Evolutionary conservation across 1,140 invertebrate genomes (phyloP).

Genomic region (Drosophila parvula): DNA sequence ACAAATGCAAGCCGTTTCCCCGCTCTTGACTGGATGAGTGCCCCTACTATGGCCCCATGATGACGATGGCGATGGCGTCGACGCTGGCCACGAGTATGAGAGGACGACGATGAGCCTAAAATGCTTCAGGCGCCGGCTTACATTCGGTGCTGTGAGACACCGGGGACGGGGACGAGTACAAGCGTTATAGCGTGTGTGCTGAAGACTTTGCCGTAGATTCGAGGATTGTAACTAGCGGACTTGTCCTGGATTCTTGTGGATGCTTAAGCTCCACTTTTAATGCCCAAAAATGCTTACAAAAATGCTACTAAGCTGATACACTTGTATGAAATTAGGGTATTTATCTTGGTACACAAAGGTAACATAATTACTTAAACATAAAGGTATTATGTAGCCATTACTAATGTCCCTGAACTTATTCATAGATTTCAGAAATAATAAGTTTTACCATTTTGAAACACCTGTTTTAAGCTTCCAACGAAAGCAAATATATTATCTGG

Average conservation of each 20-base stretch:
- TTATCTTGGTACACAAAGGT: background rate
- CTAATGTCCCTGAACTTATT: background rate
- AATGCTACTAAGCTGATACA: slow-evolving; percentile 9
- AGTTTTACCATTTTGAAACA: background rate
- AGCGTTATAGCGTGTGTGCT: background rate
- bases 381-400: background rate
- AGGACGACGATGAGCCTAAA: slow-evolving; percentile 40
- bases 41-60: slow-evolving; percentile 29
- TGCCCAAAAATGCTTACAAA: slow-evolving; percentile 25
- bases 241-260: slow-evolving; percentile 9
- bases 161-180: background rate
- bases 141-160: background rate
- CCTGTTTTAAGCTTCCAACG: no score
- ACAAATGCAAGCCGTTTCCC: slow-evolving; percentile 58
- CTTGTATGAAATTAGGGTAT: background rate
- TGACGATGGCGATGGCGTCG: slow-evolving; percentile 12
- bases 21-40: slow-evolving; percentile 68
- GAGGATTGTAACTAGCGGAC: slow-evolving; percentile 15
- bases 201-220: background rate
- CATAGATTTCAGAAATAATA: background rate
- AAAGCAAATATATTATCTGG: background rate
- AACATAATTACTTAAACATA: background rate
- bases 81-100: background rate
- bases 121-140: slow-evolving; percentile 47
- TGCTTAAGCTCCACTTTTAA: slow-evolving; percentile 15